Evolutionary conservation across 2,113 vertebrate genomes (phyloP).

Genomic region (Paratilapia polleni): DNA sequence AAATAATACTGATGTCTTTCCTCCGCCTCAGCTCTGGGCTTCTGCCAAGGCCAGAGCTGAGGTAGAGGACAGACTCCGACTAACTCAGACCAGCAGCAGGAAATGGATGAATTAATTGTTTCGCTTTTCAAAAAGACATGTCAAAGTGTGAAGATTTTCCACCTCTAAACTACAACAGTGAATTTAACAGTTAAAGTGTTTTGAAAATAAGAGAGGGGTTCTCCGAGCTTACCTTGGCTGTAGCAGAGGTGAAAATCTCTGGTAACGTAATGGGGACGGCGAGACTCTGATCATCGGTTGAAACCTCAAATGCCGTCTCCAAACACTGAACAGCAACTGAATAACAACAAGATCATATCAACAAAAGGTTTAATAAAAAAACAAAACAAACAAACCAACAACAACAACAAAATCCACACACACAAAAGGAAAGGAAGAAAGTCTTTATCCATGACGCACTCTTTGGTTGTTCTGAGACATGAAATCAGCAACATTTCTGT

Average conservation of each 20-base stretch:
- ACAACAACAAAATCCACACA: no score
- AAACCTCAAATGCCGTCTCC: slow-evolving; percentile 93
- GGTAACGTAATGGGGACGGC: slow-evolving; percentile 87
- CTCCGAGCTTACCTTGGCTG: slow-evolving; percentile 73
- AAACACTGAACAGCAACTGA: slow-evolving; percentile 96
- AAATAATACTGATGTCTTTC: background rate
- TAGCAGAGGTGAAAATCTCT: slow-evolving; percentile 86
- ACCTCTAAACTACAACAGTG: background rate
- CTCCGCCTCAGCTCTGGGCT: background rate
- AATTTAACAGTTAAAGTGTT: background rate
- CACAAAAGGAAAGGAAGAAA: background rate
- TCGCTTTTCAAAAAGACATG: background rate
- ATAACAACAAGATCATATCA: background rate
- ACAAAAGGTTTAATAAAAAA: background rate
- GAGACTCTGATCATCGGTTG: slow-evolving; percentile 85
- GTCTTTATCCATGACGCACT: background rate
- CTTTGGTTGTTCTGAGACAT: background rate
- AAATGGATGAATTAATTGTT: background rate
- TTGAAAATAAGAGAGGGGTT: fast-evolving
- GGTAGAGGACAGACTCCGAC: background rate
- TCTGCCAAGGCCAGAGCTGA: no score
- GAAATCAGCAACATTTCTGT: background rate
- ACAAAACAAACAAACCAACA: background rate
- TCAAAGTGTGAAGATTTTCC: background rate
- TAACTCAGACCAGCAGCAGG: background rate